Percentiles rank a stretch among this genome's conserved stretches.
These are phyloP conservation scores for Uromys caudimaculatus DNA, from an alignment of 2,797 vertebrate genomes.

Conservation along the genomic window DNA sequence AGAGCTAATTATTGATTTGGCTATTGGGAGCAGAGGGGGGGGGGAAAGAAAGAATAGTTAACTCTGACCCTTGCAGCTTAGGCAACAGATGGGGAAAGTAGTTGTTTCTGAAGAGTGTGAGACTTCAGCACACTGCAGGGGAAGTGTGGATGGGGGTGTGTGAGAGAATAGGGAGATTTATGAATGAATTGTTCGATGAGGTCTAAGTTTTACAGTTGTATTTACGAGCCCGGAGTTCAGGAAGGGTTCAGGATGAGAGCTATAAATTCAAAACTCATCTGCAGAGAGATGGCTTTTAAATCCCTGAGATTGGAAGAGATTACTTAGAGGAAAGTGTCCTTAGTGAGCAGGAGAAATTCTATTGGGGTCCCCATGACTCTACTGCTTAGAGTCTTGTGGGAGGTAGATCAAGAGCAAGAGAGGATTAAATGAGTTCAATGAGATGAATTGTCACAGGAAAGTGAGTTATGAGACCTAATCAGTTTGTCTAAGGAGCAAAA, in stretches of 20 bases:
- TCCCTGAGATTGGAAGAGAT: conserved; percentile 46
- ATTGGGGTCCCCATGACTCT: background rate
- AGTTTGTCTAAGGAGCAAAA: background rate
- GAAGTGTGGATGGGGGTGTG: background rate
- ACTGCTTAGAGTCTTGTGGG: background rate
- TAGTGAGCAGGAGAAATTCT: background rate
- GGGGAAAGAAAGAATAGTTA: background rate
- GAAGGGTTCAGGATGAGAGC: conserved; percentile 60
- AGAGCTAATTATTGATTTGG: background rate
- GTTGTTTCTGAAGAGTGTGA: background rate
- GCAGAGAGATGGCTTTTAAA: conserved; percentile 54
- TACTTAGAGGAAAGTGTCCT: conserved; percentile 9
- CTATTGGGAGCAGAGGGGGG: background rate
- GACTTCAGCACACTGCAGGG: background rate
- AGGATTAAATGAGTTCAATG: background rate
- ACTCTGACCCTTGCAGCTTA: background rate
- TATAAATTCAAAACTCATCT: conserved; percentile 72
- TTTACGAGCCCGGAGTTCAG: conserved; percentile 75
- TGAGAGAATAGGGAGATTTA: conserved; percentile 59
- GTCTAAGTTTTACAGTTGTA: conserved; percentile 61
- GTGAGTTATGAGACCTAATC: background rate
- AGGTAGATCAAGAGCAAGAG: background rate
- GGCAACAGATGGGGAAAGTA: background rate
- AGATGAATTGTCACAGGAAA: background rate
- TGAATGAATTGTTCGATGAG: conserved; percentile 47